Evolutionary conservation across 2,888 invertebrate genomes (phyloP).

Genomic region (Lasioglossum morio): DNA sequence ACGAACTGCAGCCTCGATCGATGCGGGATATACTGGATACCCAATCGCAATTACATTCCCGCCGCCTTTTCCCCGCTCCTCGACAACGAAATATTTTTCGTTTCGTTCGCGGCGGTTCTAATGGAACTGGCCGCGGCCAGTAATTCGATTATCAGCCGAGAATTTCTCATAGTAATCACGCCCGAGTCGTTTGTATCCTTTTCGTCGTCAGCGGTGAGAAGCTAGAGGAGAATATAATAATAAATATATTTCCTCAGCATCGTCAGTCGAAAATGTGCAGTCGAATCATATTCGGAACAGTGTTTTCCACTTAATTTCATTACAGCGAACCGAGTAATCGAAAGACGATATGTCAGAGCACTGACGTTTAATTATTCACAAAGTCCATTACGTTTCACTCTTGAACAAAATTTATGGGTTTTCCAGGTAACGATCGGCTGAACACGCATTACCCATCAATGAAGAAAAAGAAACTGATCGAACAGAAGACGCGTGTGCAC

Average conservation of each 20-base stretch:
- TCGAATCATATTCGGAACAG: too few species aligned
- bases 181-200: not conserved
- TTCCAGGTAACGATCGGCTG: not conserved
- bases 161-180: not conserved
- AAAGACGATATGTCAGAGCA: too few species aligned
- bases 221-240: too few species aligned
- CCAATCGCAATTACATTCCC: slow-evolving; percentile 58
- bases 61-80: not conserved
- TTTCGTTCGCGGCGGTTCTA: not conserved
- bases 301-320: too few species aligned
- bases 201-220: too few species aligned
- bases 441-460: not conserved
- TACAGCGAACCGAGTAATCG: too few species aligned
- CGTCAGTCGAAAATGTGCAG: too few species aligned
- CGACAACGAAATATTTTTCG: slow-evolving; percentile 7
- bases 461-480: not conserved
- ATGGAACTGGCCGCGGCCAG: slow-evolving; percentile 10
- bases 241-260: too few species aligned
- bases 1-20: slow-evolving; percentile 68
- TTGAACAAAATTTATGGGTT: not conserved
- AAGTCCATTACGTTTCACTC: too few species aligned
- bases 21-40: slow-evolving; percentile 59
- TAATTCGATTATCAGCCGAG: not conserved
- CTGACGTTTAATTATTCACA: too few species aligned
- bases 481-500: not conserved